Evolutionary conservation across 2,113 vertebrate species (phyloP), one percentile per base, ranked within the genome.

Genomic region (Acinonyx jubatus): DNA sequence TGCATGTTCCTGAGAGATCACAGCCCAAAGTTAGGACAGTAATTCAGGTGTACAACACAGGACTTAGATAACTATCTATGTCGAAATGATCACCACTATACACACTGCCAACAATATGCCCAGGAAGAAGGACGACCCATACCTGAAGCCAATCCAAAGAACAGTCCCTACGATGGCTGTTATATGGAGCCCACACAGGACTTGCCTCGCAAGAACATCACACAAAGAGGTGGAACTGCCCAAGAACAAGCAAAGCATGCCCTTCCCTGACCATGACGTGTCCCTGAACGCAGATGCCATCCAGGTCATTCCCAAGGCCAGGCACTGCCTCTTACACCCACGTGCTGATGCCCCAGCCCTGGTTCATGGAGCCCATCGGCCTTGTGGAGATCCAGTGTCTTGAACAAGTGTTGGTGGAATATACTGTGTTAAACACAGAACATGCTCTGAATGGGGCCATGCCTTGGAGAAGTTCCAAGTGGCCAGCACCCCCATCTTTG

Each of bases 341-440:
- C 0, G 98, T 99, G 97, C 98, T 99, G 80, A 99, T 76, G 41
- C 99, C 0, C 99, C 97, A 99, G 73, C 99, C 99, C 0, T 98
- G 98, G 89, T 92, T 99, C 33, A 99, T 99, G 99, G 99, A 99
- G 97, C 99, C 99, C 0, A 98, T 99, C 92, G 99, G 99, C 96
- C 98, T 99, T 94, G 99, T 99, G 86, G 99, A 99, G 98, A 99
- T 99, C 92, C 99, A 99, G 99, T 99, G 99, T 97, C 99, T 99
- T 0, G 99, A 99, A 89, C 98, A 96, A 31, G 99, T 99, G 19
- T 99, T 0, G 99, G 99, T 45, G 99, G 99, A 41, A 99, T 99
- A 98, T 99, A 99, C 0, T 98, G 99, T 12, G 99, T 99, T 88
- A 96, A 99, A 95, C 99, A 99, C 98, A 99, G 98, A 76, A 76